Evolutionary conservation across 2,113 vertebrate species (phyloP), one percentile per base, ranked within the genome.

Genomic region (Athene noctua): DNA sequence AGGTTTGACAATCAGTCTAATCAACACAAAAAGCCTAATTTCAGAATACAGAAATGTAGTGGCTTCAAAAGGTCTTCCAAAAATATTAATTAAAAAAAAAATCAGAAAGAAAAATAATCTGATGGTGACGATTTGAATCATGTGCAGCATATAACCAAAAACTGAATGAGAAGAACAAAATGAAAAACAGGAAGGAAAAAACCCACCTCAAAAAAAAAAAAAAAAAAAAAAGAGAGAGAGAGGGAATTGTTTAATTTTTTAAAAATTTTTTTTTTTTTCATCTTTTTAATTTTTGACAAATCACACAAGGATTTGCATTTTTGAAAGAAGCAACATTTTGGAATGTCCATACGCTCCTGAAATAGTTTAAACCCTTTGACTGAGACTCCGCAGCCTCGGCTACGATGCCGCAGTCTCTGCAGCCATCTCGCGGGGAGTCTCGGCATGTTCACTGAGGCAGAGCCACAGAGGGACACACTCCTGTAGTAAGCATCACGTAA

Each of bases 381-480:
- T 5, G 36, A 3, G 77, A 2, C 11, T 1, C 27, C 7, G 1
- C 1, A 1, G 1, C 18, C 7, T 5, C 8, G 0, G 58, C 21
- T 9, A 1, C 0, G 2, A 29, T 66, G 61, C 44, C 7, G 5
- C 84, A 68, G 96, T 86, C 96, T 97, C 94, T 97, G 94, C 96
- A 93, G 97, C 96, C 96, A 86, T 18, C 97, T 97, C 34, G 77
- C 8, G 82, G 92, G 85, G 42, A 90, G 20, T 8, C n/a, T 0
- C 38, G 1, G 71, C 21, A 19, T 15, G 32, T 17, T 3, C 79
- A 7, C 55, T 0, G 8, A 14, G 61, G 18, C 75, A n/a, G 14
- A 52, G 81, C 57, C 32, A 0, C 7, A 1, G 13, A 23, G 59
- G 75, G 65, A 7, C 38, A 25, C 15, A 1, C 42, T 3, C 36